Percentiles rank a stretch among this genome's conserved stretches.
Evolutionary conservation across 2,113 vertebrate species (phyloP).

Genomic region (Accipiter cooperii): DNA sequence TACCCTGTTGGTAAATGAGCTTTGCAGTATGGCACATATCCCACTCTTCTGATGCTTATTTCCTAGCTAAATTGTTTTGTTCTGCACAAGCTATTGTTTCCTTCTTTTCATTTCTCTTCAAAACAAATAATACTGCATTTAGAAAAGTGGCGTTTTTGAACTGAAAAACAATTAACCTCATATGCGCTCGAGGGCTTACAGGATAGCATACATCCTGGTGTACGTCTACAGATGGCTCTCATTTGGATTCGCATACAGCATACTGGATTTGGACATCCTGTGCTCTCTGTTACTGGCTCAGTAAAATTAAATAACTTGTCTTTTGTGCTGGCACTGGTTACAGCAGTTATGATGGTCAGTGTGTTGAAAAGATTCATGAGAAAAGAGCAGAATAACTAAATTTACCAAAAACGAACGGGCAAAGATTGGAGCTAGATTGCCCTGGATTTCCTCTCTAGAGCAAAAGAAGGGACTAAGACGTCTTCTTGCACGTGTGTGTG

Average conservation of each 20-base stretch:
- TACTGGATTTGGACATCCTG: neutral
- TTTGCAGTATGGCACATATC: constrained; percentile 43
- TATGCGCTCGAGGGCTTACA: neutral
- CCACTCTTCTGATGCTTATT: constrained; percentile 47
- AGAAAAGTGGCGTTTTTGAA: constrained; percentile 55
- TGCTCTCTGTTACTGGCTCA: neutral
- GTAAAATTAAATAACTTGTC: neutral
- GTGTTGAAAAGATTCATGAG: neutral
- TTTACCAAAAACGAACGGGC: neutral
- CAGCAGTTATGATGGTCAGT: neutral
- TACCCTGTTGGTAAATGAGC: constrained; percentile 30
- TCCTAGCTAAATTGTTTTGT: constrained; percentile 58
- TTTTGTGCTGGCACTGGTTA: neutral
- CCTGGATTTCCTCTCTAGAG: neutral
- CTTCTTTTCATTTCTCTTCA: constrained; percentile 56
- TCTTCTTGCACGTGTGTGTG: neutral
- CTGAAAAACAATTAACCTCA: constrained; percentile 35
- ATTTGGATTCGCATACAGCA: neutral
- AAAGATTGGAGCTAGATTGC: neutral
- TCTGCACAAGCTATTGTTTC: constrained; percentile 51
- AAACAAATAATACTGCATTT: constrained; percentile 50
- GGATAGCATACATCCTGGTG: constrained; percentile 9
- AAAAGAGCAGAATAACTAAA: neutral
- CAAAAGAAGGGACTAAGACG: neutral
- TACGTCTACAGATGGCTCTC: constrained; percentile 45